phyloP scores from a whole-genome alignment of 1,140 invertebrate genomes.

The Dendroctonus ponderosae region DNA sequence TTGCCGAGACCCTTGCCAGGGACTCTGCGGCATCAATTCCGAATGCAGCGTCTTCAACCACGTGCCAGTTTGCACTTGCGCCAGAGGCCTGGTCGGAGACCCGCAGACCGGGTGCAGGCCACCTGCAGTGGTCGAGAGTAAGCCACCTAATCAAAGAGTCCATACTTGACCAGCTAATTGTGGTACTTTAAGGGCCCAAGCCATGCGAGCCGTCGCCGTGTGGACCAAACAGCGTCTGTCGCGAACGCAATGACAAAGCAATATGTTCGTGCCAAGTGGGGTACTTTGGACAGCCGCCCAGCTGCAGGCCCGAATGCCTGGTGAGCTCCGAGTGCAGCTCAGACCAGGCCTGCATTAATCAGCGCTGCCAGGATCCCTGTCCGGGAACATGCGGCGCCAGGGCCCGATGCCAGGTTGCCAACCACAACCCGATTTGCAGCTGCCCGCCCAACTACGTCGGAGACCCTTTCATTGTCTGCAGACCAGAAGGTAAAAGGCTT shows the following conservation, averaged over 20 bases:
- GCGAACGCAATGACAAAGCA: slow-evolving; percentile 65
- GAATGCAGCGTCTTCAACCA: slow-evolving; percentile 79
- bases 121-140: slow-evolving; percentile 55
- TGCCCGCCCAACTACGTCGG: slow-evolving; percentile 72
- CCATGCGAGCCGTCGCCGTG: slow-evolving; percentile 79
- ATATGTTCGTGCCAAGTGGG: slow-evolving; percentile 76
- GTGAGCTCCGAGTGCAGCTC: slow-evolving; percentile 74
- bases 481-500: slow-evolving; percentile 54
- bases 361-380: slow-evolving; percentile 81
- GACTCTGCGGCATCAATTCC: slow-evolving; percentile 77
- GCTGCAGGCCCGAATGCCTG: slow-evolving; percentile 76
- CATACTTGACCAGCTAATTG: not conserved
- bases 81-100: slow-evolving; percentile 74
- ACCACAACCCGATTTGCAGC: slow-evolving; percentile 83
- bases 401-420: slow-evolving; percentile 74
- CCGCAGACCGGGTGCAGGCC: slow-evolving; percentile 75
- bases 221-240: slow-evolving; percentile 77
- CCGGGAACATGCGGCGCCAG: slow-evolving; percentile 74
- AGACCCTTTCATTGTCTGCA: slow-evolving; percentile 81
- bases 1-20: slow-evolving; percentile 82
- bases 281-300: slow-evolving; percentile 73
- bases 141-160: slow-evolving; percentile 15
- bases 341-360: slow-evolving; percentile 72
- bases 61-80: slow-evolving; percentile 75
- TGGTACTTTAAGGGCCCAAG: slow-evolving; percentile 53